Percentiles rank a stretch among this genome's conserved stretches.
Evolutionary conservation across 2,113 vertebrate species (phyloP).

Genomic region (Gulo gulo): DNA sequence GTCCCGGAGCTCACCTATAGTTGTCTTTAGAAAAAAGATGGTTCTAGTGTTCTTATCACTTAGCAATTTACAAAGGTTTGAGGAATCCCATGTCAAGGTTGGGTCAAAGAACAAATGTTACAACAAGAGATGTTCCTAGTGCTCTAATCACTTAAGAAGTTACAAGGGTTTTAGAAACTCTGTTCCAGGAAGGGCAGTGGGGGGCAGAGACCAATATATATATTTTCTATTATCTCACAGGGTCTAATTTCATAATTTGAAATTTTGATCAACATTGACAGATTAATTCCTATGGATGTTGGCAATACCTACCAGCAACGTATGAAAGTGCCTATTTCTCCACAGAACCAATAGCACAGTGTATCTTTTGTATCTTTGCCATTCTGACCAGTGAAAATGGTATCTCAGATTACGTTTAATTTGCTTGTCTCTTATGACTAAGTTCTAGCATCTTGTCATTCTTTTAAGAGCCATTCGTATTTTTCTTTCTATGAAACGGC

Average conservation of each 20-base stretch:
- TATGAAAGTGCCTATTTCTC: background rate
- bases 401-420: background rate
- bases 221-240: background rate
- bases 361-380: background rate
- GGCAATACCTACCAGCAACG: background rate
- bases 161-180: background rate
- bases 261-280: constrained; percentile 7
- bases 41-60: background rate
- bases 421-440: constrained; percentile 9
- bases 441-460: background rate
- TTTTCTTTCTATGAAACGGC: constrained; percentile 14
- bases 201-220: background rate
- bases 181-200: background rate
- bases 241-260: background rate
- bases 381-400: background rate
- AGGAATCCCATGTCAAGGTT: background rate
- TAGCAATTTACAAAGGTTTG: background rate
- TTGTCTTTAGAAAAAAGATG: background rate
- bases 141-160: background rate
- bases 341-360: background rate
- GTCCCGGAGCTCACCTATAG: background rate
- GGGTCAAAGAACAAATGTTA: background rate
- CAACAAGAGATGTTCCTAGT: background rate
- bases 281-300: background rate
- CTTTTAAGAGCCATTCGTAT: background rate